These are phyloP conservation scores for Ochropleura plecta DNA, from an alignment of 2,888 invertebrate genomes.

Conservation along the genomic window DNA sequence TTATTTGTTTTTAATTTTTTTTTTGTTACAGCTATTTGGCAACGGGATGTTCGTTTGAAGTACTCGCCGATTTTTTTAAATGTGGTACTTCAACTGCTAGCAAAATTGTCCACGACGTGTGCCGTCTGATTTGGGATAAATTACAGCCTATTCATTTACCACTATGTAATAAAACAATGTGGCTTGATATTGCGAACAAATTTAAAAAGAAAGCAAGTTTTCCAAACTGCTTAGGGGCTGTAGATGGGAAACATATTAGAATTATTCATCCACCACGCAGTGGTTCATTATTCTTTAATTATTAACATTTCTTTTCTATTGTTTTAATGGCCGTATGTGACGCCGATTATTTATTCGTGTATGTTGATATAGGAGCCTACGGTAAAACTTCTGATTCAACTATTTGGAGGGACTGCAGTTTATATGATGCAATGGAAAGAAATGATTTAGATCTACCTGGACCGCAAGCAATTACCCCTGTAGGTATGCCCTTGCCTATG, in stretches of 20 bases:
- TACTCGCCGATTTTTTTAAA: constrained; percentile 26
- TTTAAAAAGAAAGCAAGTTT: constrained; percentile 5
- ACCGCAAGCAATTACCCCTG: constrained; percentile 32
- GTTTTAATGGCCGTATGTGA: constrained; percentile 5
- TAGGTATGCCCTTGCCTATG: constrained; percentile 10
- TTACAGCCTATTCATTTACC: constrained; percentile 37
- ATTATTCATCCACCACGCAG: neutral
- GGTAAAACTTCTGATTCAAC: constrained; percentile 16
- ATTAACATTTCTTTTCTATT: constrained; percentile 2
- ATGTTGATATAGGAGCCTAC: constrained; percentile 2
- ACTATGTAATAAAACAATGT: constrained; percentile 36
- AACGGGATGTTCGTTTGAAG: constrained; percentile 6
- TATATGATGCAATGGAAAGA: constrained; percentile 31
- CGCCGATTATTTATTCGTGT: constrained; percentile 1
- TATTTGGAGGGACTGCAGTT: constrained; percentile 23
- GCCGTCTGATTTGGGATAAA: constrained; percentile 26
- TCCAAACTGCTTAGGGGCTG: constrained; percentile 10
- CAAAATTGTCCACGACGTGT: constrained; percentile 44
- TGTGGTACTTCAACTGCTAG: constrained; percentile 38
- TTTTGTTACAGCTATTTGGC: constrained; percentile 11
- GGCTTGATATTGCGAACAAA: constrained; percentile 19
- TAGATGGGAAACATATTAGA: constrained; percentile 3
- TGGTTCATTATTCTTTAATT: constrained; percentile 11
- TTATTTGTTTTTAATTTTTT: constrained; percentile 4
- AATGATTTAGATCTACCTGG: constrained; percentile 28